Percentiles rank a stretch among this genome's conserved stretches.
phyloP scores from a whole-genome alignment of 2,888 invertebrate genomes.

The Dorcus hopei region DNA sequence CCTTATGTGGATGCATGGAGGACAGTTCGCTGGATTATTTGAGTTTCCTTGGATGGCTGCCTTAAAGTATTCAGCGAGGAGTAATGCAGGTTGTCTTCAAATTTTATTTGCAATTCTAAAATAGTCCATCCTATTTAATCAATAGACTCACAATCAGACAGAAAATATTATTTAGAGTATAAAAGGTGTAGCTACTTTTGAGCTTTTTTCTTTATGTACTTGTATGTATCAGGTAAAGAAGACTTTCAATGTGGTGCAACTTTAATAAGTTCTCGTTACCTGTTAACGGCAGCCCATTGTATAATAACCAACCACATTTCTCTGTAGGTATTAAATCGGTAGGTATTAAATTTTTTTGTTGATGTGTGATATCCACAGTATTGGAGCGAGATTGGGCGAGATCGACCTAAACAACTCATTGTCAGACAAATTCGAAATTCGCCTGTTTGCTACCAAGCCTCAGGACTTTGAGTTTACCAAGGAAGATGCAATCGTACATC shows the following conservation, averaged over 20 bases:
- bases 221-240: constrained; percentile 24
- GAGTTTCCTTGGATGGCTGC: constrained; percentile 78
- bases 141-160: too few relatives aligned
- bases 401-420: constrained; percentile 49
- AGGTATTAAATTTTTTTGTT: neutral
- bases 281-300: constrained; percentile 61
- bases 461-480: constrained; percentile 54
- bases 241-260: constrained; percentile 50
- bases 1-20: constrained; percentile 57
- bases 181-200: too few relatives aligned
- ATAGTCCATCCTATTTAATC: too few relatives aligned
- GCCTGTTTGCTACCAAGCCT: constrained; percentile 45
- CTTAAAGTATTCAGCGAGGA: constrained; percentile 53
- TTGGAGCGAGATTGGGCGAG: constrained; percentile 61
- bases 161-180: too few relatives aligned
- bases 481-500: constrained; percentile 49
- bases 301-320: constrained; percentile 18
- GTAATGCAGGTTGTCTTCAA: constrained; percentile 13
- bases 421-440: constrained; percentile 48
- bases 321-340: constrained; percentile 10
- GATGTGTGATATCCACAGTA: constrained; percentile 40
- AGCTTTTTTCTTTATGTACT: too few relatives aligned
- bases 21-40: constrained; percentile 56
- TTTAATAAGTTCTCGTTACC: constrained; percentile 49
- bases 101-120: too few relatives aligned